Evolutionary conservation across 2,888 invertebrate species (phyloP).

Genomic region (Pharmacophagus antenor): DNA sequence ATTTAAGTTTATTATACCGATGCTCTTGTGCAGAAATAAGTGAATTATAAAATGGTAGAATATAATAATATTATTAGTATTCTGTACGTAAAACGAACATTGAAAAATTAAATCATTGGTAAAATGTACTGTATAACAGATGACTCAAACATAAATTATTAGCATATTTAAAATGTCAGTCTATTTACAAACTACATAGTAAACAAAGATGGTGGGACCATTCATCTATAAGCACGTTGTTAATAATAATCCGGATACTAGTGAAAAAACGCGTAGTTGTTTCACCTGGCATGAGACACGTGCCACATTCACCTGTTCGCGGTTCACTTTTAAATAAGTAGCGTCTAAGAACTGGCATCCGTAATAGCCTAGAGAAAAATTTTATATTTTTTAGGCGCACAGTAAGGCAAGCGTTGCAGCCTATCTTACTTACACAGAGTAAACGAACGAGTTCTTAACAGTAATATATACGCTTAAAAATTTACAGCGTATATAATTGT

Average conservation of each 20-base stretch:
- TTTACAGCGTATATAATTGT: too few species aligned
- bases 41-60: too few species aligned
- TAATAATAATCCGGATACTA: constrained; percentile 18
- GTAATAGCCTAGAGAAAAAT: constrained; percentile 39
- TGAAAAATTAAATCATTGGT: too few species aligned
- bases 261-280: constrained; percentile 43
- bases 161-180: not conserved
- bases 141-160: not conserved
- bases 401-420: constrained; percentile 35
- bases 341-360: constrained; percentile 39
- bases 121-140: too few species aligned
- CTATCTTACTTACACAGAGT: constrained; percentile 1
- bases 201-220: constrained; percentile 13
- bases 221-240: constrained; percentile 23
- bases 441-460: not conserved
- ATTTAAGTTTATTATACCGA: too few species aligned
- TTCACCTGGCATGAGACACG: constrained; percentile 66
- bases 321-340: constrained; percentile 46
- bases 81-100: too few species aligned
- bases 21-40: too few species aligned
- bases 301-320: constrained; percentile 67
- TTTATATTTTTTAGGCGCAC: constrained; percentile 47
- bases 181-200: not conserved
- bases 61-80: too few species aligned
- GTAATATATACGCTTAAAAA: not conserved